Conservation (phyloP, 1,140 invertebrate species). For the Dreissena rostriformis region DNA sequence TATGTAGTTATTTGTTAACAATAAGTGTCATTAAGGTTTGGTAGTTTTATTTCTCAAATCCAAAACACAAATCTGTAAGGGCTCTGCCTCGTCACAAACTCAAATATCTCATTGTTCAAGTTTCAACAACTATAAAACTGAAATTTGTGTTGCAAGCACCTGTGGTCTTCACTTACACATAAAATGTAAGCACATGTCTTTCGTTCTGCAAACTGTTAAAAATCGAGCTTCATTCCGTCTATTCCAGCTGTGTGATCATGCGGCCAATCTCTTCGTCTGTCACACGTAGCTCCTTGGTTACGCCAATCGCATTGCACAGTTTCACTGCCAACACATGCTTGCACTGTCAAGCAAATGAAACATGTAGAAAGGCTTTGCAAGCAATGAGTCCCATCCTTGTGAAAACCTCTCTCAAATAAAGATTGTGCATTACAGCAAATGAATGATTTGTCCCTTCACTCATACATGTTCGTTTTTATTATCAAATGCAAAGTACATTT, state of each 20-base stretch:
- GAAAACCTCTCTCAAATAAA: background rate
- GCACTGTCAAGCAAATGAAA: conserved; percentile 67
- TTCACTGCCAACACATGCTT: conserved; percentile 75
- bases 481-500: background rate
- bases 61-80: too few species aligned
- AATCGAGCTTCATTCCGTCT: background rate
- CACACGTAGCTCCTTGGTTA: conserved; percentile 59
- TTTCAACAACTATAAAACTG: too few species aligned
- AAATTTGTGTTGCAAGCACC: too few species aligned
- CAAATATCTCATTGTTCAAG: too few species aligned
- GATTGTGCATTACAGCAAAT: background rate
- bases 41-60: too few species aligned
- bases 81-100: too few species aligned
- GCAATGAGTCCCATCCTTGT: background rate
- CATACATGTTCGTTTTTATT: too few species aligned
- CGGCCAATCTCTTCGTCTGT: conserved; percentile 69
- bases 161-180: too few species aligned
- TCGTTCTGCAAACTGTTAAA: too few species aligned
- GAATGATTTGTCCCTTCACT: background rate
- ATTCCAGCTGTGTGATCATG: conserved; percentile 69
- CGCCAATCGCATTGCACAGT: conserved; percentile 67
- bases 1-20: too few species aligned
- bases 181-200: too few species aligned
- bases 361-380: background rate
- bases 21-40: too few species aligned